Evolutionary conservation across 2,797 vertebrate genomes (phyloP).

Genomic region (Chromis chromis): DNA sequence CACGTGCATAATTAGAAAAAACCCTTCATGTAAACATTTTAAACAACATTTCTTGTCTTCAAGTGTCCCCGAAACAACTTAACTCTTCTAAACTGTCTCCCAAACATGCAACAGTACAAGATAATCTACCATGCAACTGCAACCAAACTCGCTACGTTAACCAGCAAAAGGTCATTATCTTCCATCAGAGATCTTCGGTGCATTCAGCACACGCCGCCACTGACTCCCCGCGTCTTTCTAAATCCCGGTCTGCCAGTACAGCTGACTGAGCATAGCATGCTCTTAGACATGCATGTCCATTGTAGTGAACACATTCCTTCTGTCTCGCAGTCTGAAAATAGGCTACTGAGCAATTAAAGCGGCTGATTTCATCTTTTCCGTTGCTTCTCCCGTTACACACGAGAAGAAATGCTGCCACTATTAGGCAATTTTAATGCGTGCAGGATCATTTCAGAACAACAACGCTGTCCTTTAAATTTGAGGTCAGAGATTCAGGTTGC

Average conservation of each 20-base stretch:
- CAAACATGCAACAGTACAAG: constrained; percentile 17
- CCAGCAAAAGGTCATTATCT: constrained; percentile 38
- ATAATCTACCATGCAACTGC: constrained; percentile 19
- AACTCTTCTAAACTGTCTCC: not conserved
- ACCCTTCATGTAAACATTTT: constrained; percentile 2
- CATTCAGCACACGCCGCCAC: constrained; percentile 28
- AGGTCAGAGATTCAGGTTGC: constrained; percentile 68
- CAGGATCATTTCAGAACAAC: constrained; percentile 55
- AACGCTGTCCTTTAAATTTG: constrained; percentile 37
- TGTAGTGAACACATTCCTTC: constrained; percentile 74
- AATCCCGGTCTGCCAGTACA: constrained; percentile 34
- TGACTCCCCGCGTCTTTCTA: constrained; percentile 41
- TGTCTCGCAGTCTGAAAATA: constrained; percentile 71
- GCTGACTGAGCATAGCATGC: constrained; percentile 55
- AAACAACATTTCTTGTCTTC: too few relatives aligned
- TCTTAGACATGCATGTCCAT: constrained; percentile 56
- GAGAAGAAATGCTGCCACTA: constrained; percentile 34
- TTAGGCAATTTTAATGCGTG: not conserved
- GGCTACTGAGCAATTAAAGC: constrained; percentile 62
- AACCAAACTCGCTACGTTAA: constrained; percentile 19
- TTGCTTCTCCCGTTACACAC: constrained; percentile 33
- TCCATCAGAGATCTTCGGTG: constrained; percentile 27
- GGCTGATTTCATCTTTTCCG: constrained; percentile 57
- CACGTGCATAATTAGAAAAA: not conserved
- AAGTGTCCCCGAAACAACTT: not conserved